These are phyloP conservation scores for Danio choprae DNA, from an alignment of 2,797 vertebrate species.

Conservation along the genomic window DNA sequence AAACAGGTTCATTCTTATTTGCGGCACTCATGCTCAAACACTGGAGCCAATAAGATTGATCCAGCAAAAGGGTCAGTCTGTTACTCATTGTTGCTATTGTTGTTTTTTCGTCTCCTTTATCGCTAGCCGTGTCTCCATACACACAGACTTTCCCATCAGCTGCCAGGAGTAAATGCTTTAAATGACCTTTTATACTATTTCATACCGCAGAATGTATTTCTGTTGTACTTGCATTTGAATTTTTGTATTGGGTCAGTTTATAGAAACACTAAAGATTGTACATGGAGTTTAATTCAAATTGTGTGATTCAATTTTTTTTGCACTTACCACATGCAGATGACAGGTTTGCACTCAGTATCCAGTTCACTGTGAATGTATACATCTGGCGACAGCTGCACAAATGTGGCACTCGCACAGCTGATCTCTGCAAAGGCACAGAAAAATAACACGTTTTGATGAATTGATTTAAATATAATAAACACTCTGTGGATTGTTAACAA, in stretches of 20 bases:
- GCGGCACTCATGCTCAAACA: constrained; percentile 74
- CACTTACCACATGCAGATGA: constrained; percentile 2
- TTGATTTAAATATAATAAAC: neutral
- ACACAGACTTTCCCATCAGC: constrained; percentile 64
- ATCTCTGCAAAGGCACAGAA: neutral
- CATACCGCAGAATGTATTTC: neutral
- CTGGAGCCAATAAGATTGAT: constrained; percentile 52
- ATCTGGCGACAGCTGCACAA: constrained; percentile 54
- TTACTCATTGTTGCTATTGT: constrained; percentile 65
- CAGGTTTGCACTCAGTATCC: constrained; percentile 69
- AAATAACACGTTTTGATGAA: constrained; percentile 2
- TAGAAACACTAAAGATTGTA: neutral
- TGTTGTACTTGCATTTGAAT: neutral
- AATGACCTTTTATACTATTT: constrained; percentile 15
- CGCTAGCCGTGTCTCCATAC: constrained; percentile 46
- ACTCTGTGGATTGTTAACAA: neutral
- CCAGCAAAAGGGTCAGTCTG: constrained; percentile 66
- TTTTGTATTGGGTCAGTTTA: neutral
- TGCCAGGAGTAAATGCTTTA: constrained; percentile 33
- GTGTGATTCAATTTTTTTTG: neutral
- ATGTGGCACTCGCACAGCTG: constrained; percentile 39
- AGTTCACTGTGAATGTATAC: constrained; percentile 33
- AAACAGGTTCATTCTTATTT: constrained; percentile 79
- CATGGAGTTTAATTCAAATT: neutral
- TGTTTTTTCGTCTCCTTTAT: constrained; percentile 55